A percentile compares a stretch with the other conserved stretches of the same genome.
These are phyloP conservation scores for Myodes glareolus DNA, from an alignment of 2,113 vertebrate species.

Conservation along the genomic window DNA sequence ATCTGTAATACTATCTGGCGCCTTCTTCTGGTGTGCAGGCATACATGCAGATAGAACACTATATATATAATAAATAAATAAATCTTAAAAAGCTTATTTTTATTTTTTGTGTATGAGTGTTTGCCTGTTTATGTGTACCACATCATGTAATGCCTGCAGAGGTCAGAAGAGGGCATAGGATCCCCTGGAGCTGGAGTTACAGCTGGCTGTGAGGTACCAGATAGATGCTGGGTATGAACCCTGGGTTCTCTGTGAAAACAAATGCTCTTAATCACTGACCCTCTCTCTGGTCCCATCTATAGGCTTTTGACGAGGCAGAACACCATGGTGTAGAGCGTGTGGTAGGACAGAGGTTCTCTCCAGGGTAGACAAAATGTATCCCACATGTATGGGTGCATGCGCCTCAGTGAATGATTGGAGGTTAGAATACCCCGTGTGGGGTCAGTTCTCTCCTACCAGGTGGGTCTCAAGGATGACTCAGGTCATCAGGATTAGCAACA, in stretches of 20 bases:
- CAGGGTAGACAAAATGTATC: background rate
- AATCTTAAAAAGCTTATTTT: background rate
- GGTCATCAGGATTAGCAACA: background rate
- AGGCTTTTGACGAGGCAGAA: background rate
- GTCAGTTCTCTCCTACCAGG: background rate
- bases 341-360: background rate
- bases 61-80: too few relatives aligned
- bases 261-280: background rate
- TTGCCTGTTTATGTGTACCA: background rate
- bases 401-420: background rate
- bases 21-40: too few relatives aligned
- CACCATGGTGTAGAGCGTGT: background rate
- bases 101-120: background rate
- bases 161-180: background rate
- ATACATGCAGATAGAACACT: too few relatives aligned
- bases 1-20: too few relatives aligned
- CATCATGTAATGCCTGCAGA: background rate
- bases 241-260: background rate
- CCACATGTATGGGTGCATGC: background rate
- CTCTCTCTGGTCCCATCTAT: background rate
- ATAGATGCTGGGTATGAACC: background rate
- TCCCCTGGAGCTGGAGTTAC: background rate
- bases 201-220: background rate
- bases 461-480: background rate
- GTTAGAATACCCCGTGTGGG: background rate